Percentiles rank a stretch among this genome's conserved stretches.
phyloP scores from a whole-genome alignment of 2,888 invertebrate species.

The Phengaris alcon region DNA sequence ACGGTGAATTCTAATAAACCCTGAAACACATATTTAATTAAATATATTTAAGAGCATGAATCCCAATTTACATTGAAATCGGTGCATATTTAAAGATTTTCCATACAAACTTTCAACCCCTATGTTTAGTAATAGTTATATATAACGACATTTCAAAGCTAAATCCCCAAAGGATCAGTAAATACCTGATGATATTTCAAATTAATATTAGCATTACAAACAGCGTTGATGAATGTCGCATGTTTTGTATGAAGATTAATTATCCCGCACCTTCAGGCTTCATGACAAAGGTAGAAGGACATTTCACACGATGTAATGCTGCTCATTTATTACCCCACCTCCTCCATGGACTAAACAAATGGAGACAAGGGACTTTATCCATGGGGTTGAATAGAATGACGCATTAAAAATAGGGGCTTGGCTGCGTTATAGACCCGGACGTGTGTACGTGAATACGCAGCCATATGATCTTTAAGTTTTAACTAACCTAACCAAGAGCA shows the following conservation, averaged over 20 bases:
- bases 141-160: too few species aligned
- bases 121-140: too few species aligned
- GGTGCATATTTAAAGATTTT: too few species aligned
- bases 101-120: too few species aligned
- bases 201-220: background rate
- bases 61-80: too few species aligned
- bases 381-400: background rate
- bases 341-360: background rate
- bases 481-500: too few species aligned
- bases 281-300: conserved; percentile 12
- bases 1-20: too few species aligned
- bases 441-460: too few species aligned
- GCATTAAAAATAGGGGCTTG: background rate
- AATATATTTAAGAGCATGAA: too few species aligned
- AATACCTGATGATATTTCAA: background rate
- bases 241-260: conserved; percentile 1
- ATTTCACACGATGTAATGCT: background rate
- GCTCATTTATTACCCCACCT: background rate
- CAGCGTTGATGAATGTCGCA: background rate
- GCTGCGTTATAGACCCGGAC: too few species aligned
- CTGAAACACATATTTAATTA: too few species aligned
- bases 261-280: background rate
- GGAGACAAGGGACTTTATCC: background rate
- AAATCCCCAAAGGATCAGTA: background rate
- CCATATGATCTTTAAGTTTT: too few species aligned